These are phyloP conservation scores for Coremacera marginata DNA, from an alignment of 2,888 invertebrate genomes.

Conservation along the genomic window DNA sequence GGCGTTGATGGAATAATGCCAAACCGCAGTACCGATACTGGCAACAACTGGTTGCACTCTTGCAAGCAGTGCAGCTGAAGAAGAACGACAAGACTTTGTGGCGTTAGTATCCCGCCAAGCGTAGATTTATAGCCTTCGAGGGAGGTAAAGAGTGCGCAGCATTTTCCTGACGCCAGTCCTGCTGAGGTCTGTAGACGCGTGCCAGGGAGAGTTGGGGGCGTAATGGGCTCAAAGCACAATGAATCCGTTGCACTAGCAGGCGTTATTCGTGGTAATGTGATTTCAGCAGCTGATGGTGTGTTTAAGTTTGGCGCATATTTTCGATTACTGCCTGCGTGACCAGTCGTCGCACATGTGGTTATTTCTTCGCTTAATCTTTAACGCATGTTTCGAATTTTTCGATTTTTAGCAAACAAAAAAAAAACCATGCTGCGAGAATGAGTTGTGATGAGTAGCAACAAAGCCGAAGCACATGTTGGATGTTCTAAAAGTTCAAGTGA, in stretches of 20 bases:
- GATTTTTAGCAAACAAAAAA: not conserved
- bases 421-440: not conserved
- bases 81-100: slow-evolving; percentile 20
- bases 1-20: slow-evolving; percentile 42
- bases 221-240: not conserved
- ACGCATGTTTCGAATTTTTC: slow-evolving; percentile 49
- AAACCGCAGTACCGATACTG: slow-evolving; percentile 2
- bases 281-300: not conserved
- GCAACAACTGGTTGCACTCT: not conserved
- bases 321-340: not conserved
- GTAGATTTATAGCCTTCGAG: slow-evolving; percentile 64
- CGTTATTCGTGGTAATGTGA: not conserved
- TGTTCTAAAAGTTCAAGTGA: not conserved
- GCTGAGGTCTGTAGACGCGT: slow-evolving; percentile 40
- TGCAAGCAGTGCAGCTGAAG: not conserved
- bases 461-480: slow-evolving; percentile 45
- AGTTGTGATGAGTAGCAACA: slow-evolving; percentile 5
- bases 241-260: not conserved
- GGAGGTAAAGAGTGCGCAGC: slow-evolving; percentile 56
- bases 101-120: slow-evolving; percentile 54
- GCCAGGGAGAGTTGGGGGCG: not conserved
- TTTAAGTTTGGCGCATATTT: not conserved
- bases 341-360: slow-evolving; percentile 29
- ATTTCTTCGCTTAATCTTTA: slow-evolving; percentile 45
- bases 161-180: slow-evolving; percentile 46